Conservation (phyloP, 2,113 vertebrate genomes). For the Otis tarda region DNA sequence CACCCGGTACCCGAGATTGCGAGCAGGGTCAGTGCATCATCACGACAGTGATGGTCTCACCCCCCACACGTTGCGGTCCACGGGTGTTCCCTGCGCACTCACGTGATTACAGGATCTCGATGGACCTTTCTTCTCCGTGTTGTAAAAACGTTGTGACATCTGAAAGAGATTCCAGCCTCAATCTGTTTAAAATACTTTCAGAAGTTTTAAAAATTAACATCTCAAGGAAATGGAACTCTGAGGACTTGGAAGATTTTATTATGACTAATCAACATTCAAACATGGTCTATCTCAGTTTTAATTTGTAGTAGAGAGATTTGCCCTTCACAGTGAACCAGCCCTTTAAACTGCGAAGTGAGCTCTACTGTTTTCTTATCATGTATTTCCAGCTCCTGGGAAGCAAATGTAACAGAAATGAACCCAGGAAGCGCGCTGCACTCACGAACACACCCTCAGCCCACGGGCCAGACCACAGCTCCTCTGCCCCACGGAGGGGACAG, state of each 20-base stretch:
- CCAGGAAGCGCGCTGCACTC: too few relatives aligned
- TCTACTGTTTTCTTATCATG: accelerated
- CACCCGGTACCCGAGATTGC: accelerated
- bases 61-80: accelerated
- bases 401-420: neutral
- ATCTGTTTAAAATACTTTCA: neutral
- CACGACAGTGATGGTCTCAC: accelerated
- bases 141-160: neutral
- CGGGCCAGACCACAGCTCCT: accelerated
- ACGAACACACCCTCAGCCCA: accelerated
- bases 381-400: neutral
- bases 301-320: neutral
- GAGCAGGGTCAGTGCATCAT: too few relatives aligned
- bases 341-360: neutral
- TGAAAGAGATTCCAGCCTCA: neutral
- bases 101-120: accelerated
- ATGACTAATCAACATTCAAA: neutral
- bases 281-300: neutral
- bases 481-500: neutral
- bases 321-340: accelerated
- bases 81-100: accelerated
- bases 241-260: neutral
- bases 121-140: accelerated
- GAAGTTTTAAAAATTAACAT: neutral
- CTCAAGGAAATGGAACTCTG: neutral